A percentile compares a stretch with the other conserved stretches of the same genome.
These are phyloP conservation scores for Conistra vaccinii DNA, from an alignment of 2,888 invertebrate species.

Conservation along the genomic window DNA sequence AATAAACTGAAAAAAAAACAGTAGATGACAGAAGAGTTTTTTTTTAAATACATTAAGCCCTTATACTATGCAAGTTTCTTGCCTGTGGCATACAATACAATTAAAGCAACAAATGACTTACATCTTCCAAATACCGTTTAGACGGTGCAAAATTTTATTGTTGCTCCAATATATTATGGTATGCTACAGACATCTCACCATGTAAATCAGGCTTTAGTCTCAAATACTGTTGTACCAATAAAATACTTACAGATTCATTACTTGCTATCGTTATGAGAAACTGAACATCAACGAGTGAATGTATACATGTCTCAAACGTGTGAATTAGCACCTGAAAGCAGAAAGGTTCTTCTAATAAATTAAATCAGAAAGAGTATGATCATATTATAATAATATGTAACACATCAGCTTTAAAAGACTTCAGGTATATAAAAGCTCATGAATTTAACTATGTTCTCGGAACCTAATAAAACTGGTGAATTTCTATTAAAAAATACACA, in stretches of 20 bases:
- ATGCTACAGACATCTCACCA: background rate
- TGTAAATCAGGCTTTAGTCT: too few relatives aligned
- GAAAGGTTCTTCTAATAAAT: background rate
- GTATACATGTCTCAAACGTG: background rate
- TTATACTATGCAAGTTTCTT: background rate
- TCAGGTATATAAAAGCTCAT: background rate
- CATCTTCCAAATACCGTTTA: background rate
- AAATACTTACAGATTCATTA: background rate
- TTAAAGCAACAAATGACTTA: background rate
- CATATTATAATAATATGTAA: background rate
- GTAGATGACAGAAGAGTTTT: background rate
- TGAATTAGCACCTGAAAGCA: background rate
- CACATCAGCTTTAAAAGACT: too few relatives aligned
- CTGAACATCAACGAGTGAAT: background rate
- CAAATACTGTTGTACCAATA: too few relatives aligned
- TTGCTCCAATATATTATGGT: background rate
- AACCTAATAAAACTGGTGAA: background rate
- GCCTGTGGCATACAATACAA: background rate
- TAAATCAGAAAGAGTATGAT: background rate
- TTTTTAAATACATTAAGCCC: background rate
- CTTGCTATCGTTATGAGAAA: background rate
- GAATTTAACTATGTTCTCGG: background rate
- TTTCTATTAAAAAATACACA: too few relatives aligned
- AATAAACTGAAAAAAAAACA: constrained; percentile 8
- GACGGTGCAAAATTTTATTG: background rate